Percentiles rank a stretch among this genome's conserved stretches.
Conservation (phyloP, 2,797 vertebrate genomes). For the Gymnocypris eckloni region DNA sequence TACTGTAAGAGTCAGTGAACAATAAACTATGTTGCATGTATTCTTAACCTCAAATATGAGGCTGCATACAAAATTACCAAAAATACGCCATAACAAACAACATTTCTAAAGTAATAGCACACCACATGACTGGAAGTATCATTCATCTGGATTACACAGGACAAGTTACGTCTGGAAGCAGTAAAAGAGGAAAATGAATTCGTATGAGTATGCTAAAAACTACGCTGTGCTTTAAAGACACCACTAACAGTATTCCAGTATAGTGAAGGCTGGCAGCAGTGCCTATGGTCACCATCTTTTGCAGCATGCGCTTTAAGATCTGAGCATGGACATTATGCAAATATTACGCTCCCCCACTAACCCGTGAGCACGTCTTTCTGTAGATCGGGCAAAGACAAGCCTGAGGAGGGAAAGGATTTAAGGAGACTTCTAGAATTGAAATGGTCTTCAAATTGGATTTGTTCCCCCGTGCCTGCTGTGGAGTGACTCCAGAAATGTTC, state of each 20-base stretch:
- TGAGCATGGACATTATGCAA: constrained; percentile 56
- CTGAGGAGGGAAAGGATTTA: constrained; percentile 39
- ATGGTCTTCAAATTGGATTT: constrained; percentile 59
- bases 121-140: background rate
- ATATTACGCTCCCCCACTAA: constrained; percentile 54
- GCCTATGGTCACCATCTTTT: constrained; percentile 68
- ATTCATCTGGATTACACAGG: background rate
- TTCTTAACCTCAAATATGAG: background rate
- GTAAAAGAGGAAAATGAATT: background rate
- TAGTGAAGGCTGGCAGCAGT: constrained; percentile 70
- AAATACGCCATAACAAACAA: background rate
- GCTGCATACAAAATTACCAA: background rate
- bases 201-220: background rate
- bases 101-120: background rate
- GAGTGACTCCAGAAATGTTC: background rate
- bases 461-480: constrained; percentile 31
- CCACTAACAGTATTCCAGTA: constrained; percentile 58
- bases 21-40: background rate
- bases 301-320: constrained; percentile 69
- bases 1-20: background rate
- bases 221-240: background rate
- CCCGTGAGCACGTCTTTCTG: constrained; percentile 47
- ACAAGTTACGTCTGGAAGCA: background rate
- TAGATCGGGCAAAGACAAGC: constrained; percentile 44
- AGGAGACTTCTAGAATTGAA: constrained; percentile 59